Evolutionary conservation across 2,797 vertebrate species (phyloP), one percentile per base, ranked within the genome.

Genomic region (Taenioides sp.): DNA sequence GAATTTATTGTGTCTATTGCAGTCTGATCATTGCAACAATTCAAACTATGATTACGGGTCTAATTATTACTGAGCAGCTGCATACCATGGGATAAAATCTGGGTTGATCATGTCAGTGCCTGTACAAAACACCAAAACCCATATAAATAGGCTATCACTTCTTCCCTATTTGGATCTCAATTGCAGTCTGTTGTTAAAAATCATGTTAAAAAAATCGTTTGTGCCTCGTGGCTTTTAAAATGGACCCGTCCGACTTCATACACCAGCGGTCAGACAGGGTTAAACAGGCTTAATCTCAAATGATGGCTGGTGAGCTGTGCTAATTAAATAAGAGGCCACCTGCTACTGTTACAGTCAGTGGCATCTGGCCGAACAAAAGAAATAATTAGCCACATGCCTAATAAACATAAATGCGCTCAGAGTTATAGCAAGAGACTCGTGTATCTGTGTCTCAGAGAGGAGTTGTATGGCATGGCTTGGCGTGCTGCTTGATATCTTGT

Each of bases 331-430:
- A 92, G 82, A 82, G 91, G 81, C 93, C 94, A 93, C 93, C 93
- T 93, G 93, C 90, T 91, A 88, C 78, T 86, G 77, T 83, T 83
- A 73, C 70, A 74, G 82, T 86, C 84, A 68, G 83, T 84, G 93
- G 89, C 93, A 93, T 94, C 93, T 94, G 94, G 89, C 86, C 71
- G 85, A 91, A 94, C 91, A 93, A 93, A 93, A 86, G 91, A 90
- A 89, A 87, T 86, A 89, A 92, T 92, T 89, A 90, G 86, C 86
- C 72, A 47, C 86, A 70, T 77, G 81, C 86, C 86, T 83, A 78
- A 84, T 82, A 88, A 90, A 87, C 80, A 80, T 82, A 88, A 88
- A 86, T 83, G 83, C 81, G 69, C 64, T 78, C 75, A 75, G 72
- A 69, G 64, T 81, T 80, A 67, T 73, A 61, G 82, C 86, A 23